phyloP scores from a whole-genome alignment of 1,140 invertebrate species.

The Drosophila ananassae region DNA sequence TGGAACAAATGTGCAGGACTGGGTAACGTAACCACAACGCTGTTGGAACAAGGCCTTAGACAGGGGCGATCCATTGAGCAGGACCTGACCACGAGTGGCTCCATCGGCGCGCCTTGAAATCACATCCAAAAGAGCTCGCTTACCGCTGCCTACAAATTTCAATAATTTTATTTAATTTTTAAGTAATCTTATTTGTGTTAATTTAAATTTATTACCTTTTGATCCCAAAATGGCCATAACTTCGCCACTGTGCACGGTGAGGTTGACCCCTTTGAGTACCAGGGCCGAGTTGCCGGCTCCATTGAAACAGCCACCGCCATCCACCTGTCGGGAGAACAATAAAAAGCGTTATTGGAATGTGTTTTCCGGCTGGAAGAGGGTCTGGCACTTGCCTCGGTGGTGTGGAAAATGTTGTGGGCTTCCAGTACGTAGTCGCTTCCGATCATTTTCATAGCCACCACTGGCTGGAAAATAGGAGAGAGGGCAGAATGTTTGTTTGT shows the following conservation, averaged over 20 bases:
- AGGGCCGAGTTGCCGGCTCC: conserved; percentile 92
- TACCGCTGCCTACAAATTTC: conserved; percentile 90
- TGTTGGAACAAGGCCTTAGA: conserved; percentile 92
- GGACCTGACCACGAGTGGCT: conserved; percentile 91
- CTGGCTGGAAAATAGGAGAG: conserved; percentile 8
- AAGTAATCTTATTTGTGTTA: neutral
- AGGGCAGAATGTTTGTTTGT: conserved; percentile 46
- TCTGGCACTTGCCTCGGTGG: conserved; percentile 89
- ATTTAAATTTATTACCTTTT: conserved; percentile 87
- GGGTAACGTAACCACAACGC: conserved; percentile 93
- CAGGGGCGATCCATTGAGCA: conserved; percentile 92
- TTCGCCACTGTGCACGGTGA: conserved; percentile 95
- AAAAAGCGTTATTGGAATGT: conserved; percentile 38
- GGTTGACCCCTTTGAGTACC: conserved; percentile 95
- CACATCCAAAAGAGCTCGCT: conserved; percentile 94
- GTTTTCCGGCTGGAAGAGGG: conserved; percentile 5
- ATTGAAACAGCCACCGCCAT: conserved; percentile 91
- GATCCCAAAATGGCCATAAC: conserved; percentile 96
- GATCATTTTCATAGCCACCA: conserved; percentile 87
- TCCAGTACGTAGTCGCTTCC: conserved; percentile 93
- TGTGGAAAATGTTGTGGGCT: conserved; percentile 94
- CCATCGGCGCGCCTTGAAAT: conserved; percentile 91
- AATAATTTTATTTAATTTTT: too few relatives aligned
- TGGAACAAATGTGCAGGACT: conserved; percentile 91
- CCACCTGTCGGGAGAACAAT: conserved; percentile 86